Base-by-base conservation (phyloP, 2,113 vertebrate species). In the Puffinus mauretanicus region DNA sequence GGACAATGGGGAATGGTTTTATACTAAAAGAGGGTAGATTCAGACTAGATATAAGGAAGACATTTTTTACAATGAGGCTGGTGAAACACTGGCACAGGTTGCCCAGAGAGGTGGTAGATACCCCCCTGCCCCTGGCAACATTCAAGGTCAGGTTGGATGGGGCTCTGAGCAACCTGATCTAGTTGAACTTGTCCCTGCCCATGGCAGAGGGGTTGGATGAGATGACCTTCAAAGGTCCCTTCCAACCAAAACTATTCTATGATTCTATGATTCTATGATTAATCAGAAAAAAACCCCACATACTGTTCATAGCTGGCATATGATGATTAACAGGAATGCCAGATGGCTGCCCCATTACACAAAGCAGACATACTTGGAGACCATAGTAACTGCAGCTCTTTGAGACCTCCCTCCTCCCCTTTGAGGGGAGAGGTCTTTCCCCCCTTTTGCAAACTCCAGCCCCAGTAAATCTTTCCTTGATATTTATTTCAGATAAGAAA, bases 321-420 rank as follows among this genome's bases (percentile, higher is more conserved):
- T 0, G 0, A 38, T 2, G 1, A 58, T 36, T 73, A 36, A 90
- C 32, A 42, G 1, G 20, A 24, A 32, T 71, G 24, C 16, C 22
- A 25, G 7, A 55, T 24, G 16, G 7, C 36, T 73, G 7, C 2
- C 24, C 24, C 36, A 8, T 29, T 65, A 58, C 22, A 30, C 18
- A 19, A 47, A 78, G 11, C 5, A 65, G 10, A 5, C 24, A 29
- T 17, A 36, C 5, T 7, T 73, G 18, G 38, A 90, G 14, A 49
- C 10, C 5, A 0, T 17, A 40, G 9, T 18, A 76, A n/a, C 20
- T 58, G 52, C 12, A 82, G n/a, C 14, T 69, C 17, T 42, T 62
- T 80, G 52, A 71, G 29, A 61, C 16, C 7, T n/a, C 2, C 4
- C 3, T 2, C 0, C 8, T 51, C 21, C 5, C 16, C 36, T 82